Conservation (phyloP, 2,113 vertebrate genomes). For the Dromaius novaehollandiae region DNA sequence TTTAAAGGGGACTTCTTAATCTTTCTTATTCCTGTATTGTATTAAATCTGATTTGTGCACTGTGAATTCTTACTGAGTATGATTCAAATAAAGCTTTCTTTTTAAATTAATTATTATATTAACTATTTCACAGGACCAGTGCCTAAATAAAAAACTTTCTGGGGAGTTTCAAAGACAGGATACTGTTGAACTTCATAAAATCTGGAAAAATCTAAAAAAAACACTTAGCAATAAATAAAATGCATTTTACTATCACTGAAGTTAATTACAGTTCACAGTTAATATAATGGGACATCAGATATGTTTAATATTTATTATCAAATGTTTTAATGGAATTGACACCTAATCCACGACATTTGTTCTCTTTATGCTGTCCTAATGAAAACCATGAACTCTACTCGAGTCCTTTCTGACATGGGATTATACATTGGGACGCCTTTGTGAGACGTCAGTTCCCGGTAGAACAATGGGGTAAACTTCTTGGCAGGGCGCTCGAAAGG, state of each 20-base stretch:
- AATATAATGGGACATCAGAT: not conserved
- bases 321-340: not conserved
- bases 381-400: not conserved
- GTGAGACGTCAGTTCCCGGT: not conserved
- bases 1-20: not conserved
- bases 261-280: not conserved
- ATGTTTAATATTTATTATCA: not conserved
- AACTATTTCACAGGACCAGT: not conserved
- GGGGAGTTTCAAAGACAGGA: not conserved
- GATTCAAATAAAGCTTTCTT: not conserved
- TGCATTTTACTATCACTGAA: not conserved
- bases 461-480: not conserved
- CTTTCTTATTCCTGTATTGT: not conserved
- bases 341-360: not conserved
- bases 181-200: not conserved
- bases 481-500: not conserved
- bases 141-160: not conserved
- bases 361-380: not conserved
- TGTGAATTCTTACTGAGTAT: not conserved
- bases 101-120: not conserved
- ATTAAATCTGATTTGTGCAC: not conserved
- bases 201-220: not conserved
- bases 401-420: not conserved
- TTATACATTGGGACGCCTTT: not conserved
- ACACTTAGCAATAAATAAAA: not conserved